phyloP scores from a whole-genome alignment of 2,888 invertebrate genomes.

The Pheosia tremula region DNA sequence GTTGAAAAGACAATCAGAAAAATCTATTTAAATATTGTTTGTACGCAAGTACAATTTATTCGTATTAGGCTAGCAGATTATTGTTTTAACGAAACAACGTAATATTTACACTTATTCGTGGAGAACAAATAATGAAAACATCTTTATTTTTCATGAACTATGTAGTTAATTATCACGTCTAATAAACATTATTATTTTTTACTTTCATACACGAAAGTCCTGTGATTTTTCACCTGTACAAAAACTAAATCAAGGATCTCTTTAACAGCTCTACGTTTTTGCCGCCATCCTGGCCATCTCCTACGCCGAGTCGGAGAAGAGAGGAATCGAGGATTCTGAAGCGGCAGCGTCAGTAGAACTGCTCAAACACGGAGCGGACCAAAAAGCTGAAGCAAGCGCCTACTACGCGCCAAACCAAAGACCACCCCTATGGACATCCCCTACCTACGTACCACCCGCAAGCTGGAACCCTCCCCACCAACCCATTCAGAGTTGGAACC shows the following conservation, averaged over 20 bases:
- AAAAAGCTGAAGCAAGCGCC: constrained; percentile 47
- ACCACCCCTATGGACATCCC: constrained; percentile 42
- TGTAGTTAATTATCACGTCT: too few species aligned
- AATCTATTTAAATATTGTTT: too few species aligned
- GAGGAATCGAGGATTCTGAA: constrained; percentile 57
- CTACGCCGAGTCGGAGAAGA: constrained; percentile 53
- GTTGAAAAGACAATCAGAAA: not conserved
- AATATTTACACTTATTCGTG: too few species aligned
- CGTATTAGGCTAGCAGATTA: too few species aligned
- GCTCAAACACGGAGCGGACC: constrained; percentile 46
- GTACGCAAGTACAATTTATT: too few species aligned
- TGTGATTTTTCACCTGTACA: too few species aligned
- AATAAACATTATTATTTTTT: too few species aligned
- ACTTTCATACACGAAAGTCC: too few species aligned
- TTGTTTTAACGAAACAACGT: too few species aligned
- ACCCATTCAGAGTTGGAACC: constrained; percentile 5
- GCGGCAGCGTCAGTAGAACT: constrained; percentile 58
- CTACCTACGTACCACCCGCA: constrained; percentile 28
- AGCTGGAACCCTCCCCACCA: constrained; percentile 30
- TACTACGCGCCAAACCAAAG: constrained; percentile 53
- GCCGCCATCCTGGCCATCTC: constrained; percentile 64
- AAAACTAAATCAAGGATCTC: constrained; percentile 8
- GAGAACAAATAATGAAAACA: too few species aligned
- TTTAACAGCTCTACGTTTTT: constrained; percentile 61
- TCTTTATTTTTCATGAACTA: too few species aligned